Evolutionary conservation across 2,113 vertebrate species (phyloP).

Genomic region (Proterorhinus semilunaris): DNA sequence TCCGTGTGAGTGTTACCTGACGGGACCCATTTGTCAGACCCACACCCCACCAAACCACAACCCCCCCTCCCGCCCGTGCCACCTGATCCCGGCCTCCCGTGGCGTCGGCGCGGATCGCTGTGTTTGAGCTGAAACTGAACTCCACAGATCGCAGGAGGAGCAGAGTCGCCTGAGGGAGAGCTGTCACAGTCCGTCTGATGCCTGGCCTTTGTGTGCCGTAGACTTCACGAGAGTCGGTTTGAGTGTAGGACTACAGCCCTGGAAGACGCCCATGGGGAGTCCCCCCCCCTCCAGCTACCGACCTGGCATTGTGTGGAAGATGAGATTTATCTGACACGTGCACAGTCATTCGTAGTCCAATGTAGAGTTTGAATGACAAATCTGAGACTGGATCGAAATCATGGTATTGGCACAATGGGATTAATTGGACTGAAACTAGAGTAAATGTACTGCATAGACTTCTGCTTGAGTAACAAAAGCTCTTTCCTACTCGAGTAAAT

Average conservation of each 20-base stretch:
- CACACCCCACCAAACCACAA: conserved; percentile 24
- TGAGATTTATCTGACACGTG: too few relatives aligned
- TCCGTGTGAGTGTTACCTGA: conserved; percentile 66
- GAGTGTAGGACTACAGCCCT: too few relatives aligned
- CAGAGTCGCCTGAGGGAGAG: conserved; percentile 52
- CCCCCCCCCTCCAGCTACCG: conserved; percentile 43
- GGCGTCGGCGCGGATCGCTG: conserved; percentile 29
- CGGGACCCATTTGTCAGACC: conserved; percentile 68
- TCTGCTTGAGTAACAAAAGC: too few relatives aligned
- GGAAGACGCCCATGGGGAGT: conserved; percentile 7
- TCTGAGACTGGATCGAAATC: too few relatives aligned
- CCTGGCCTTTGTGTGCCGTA: conserved; percentile 31
- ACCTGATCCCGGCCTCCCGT: conserved; percentile 62
- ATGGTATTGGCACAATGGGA: too few relatives aligned
- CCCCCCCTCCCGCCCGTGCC: conserved; percentile 34
- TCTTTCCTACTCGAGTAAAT: too few relatives aligned
- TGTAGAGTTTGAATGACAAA: too few relatives aligned
- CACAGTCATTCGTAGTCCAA: too few relatives aligned
- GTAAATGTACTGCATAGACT: too few relatives aligned
- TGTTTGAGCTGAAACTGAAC: conserved; percentile 20
- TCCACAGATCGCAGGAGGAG: conserved; percentile 58
- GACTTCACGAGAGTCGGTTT: conserved; percentile 17
- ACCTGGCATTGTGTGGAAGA: too few relatives aligned
- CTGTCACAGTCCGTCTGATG: conserved; percentile 54
- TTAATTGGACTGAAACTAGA: too few relatives aligned